Evolutionary conservation across 2,888 invertebrate species (phyloP), one percentile per base, ranked within the genome.

Genomic region (Perizoma flavofasciatum): DNA sequence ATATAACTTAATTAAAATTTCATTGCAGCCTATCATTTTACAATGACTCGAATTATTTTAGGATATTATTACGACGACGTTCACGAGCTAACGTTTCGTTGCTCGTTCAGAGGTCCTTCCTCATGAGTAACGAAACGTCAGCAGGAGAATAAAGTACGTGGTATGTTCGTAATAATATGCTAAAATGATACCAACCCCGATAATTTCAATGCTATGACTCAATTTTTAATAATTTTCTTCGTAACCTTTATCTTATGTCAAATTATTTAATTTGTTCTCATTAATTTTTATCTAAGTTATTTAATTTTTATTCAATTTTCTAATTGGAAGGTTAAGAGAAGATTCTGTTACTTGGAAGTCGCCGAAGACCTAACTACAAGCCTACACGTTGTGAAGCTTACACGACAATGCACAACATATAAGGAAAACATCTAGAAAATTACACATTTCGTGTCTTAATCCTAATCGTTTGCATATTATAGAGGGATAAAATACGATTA

Each of bases 301-400:
- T 71, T 76, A 74, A 75, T 71, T 74, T 83, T 78, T 79, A 79
- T 82, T 78, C 80, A 81, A 88, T 74, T 73, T 74, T 81, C 86
- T 88, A 89, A 87, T 75, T 90, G 90, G 90, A 90, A 90, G 90
- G 82, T 84, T 78, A 77, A 77, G 79, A 89, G 88, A 88, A 89
- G 88, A 86, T 83, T 86, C 79, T 75, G 83, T 88, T 87, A 82
- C 84, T 88, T 88, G 91, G 90, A 90, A 90, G 91, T 88, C 82
- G 86, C 87, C 83, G 53, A 81, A 80, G 85, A 86, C 89, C 90
- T 89, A 89, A 84, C 90, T 90, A 90, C 83, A 79, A 85, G 82
- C 82, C 89, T 89, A 89, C 22, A 22, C 84, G 67, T 74, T 77
- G 87, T 87, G 77, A 88, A 89, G 88, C 90, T 82, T 85, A 86